Percentiles rank a stretch among this genome's conserved stretches.
Evolutionary conservation across 1,140 invertebrate species (phyloP).

Genomic region (Drosophila nebulosa): DNA sequence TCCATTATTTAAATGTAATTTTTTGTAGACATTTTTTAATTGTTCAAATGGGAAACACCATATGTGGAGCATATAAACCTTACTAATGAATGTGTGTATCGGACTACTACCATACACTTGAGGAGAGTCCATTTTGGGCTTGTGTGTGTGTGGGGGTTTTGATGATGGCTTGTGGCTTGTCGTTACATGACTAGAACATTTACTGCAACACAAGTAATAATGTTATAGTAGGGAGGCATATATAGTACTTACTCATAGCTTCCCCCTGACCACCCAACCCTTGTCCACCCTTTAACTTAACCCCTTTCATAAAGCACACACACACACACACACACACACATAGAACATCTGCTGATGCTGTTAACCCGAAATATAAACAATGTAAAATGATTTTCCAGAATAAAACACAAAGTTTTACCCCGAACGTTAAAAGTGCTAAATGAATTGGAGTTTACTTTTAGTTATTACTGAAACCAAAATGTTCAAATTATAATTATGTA

Average conservation of each 20-base stretch:
- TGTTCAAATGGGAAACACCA: neutral
- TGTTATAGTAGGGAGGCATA: conserved; percentile 15
- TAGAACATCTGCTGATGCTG: neutral
- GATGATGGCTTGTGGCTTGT: conserved; percentile 65
- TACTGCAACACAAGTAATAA: conserved; percentile 56
- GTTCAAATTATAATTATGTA: neutral
- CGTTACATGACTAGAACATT: conserved; percentile 69
- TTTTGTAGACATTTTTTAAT: neutral
- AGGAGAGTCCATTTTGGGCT: neutral
- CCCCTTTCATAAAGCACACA: neutral
- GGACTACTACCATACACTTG: neutral
- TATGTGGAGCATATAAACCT: neutral
- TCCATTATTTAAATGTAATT: neutral
- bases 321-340: neutral
- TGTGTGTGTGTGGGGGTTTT: conserved; percentile 4
- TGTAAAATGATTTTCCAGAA: conserved; percentile 53
- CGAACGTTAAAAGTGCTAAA: neutral
- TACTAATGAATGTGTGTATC: neutral
- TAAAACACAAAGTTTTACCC: neutral
- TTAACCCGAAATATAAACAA: conserved; percentile 41
- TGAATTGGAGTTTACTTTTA: neutral
- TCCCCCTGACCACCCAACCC: neutral
- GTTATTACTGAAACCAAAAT: neutral
- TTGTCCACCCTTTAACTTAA: neutral
- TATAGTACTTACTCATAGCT: conserved; percentile 16